These are phyloP conservation scores for Grammomys surdaster DNA, from an alignment of 2,113 vertebrate species.

Conservation along the genomic window DNA sequence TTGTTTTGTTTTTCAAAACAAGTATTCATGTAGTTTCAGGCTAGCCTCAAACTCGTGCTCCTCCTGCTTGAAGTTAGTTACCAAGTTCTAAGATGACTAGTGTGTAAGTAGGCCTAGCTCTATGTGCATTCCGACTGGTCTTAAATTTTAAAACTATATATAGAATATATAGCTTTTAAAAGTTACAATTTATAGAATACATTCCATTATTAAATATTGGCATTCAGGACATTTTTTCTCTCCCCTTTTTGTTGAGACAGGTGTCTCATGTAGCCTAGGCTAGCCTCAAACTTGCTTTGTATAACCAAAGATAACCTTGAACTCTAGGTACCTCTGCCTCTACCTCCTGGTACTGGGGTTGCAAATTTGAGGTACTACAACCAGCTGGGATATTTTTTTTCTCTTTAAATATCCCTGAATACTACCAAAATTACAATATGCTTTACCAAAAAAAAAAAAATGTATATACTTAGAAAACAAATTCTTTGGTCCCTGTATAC, in stretches of 20 bases:
- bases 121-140: neutral
- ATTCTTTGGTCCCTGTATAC: slow-evolving; percentile 20
- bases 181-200: neutral
- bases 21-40: neutral
- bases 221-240: neutral
- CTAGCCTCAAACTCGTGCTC: neutral
- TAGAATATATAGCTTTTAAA: neutral
- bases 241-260: neutral
- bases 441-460: neutral
- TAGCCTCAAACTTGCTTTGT: neutral
- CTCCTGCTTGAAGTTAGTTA: neutral
- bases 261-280: neutral
- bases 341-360: neutral
- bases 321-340: neutral
- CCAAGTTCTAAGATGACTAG: neutral
- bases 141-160: too few species aligned
- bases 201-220: slow-evolving; percentile 44
- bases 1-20: neutral
- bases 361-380: neutral
- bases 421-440: slow-evolving; percentile 11
- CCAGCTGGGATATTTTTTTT: neutral
- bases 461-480: slow-evolving; percentile 21
- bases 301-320: neutral
- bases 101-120: neutral
- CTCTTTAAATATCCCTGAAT: slow-evolving; percentile 19